Evolutionary conservation across 2,797 vertebrate species (phyloP), one percentile per base, ranked within the genome.

Genomic region (Helostoma temminkii): DNA sequence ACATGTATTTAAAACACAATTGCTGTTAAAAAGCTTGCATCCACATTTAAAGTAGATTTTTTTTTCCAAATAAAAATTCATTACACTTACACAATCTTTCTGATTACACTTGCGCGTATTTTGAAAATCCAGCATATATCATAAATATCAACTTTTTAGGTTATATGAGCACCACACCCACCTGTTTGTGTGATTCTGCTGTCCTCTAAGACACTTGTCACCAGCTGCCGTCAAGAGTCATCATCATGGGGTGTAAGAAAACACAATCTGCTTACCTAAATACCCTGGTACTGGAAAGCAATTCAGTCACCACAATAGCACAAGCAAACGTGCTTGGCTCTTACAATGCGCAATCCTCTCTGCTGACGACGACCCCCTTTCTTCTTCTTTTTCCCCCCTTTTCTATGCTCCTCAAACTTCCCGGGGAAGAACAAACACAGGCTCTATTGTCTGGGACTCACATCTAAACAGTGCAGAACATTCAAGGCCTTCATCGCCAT

Each of bases 351-450:
- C 83, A 90, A 82, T 86, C 85, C 90, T 82, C 72, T 85, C 55
- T 49, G 60, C 76, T 68, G 81, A 88, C 72, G 71, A 85, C 89
- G 87, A 84, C 89, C 84, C 83, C 82, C 67, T 76, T 85, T 83
- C 78, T 82, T 72, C 70, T 54, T 81, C 84, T 88, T 80, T 71
- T 87, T 86, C 89, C 48, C 58, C 78, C 72, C 48, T 70, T 56
- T 80, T 66, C 74, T 74, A 75, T 70, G 78, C 69, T 90, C 77
- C 80, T 91, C 83, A 90, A 90, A 89, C 89, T 92, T 92, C 88
- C 92, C 76, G 86, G 83, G 89, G 88, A 93, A 93, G 92, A 95
- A 90, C 71, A 94, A 95, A 98, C 97, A 99, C 94, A 94, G 93
- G 88, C 85, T 81, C 93, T 95, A 96, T 98, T 99, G 97, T 98